A percentile compares a stretch with the other conserved stretches of the same genome.
phyloP scores from a whole-genome alignment of 1,140 invertebrate species.

The Lerema accius region DNA sequence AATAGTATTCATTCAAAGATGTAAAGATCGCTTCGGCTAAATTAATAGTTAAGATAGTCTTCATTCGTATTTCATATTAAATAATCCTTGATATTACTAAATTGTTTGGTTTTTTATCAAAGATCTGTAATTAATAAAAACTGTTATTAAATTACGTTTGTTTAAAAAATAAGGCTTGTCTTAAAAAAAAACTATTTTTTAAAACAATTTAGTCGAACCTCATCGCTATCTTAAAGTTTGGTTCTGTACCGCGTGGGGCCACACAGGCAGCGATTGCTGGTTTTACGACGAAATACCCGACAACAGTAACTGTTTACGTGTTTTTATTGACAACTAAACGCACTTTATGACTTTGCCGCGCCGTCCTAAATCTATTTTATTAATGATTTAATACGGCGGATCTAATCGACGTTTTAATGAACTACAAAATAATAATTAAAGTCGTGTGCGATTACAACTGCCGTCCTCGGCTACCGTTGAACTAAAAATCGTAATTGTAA shows the following conservation, averaged over 20 bases:
- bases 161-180: too few species aligned
- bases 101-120: too few species aligned
- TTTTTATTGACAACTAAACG: constrained; percentile 49
- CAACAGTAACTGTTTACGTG: constrained; percentile 40
- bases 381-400: constrained; percentile 42
- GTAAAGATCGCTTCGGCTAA: too few species aligned
- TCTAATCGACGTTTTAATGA: constrained; percentile 34
- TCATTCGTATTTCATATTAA: too few species aligned
- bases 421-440: constrained; percentile 10
- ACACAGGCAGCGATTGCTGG: constrained; percentile 36
- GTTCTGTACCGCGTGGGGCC: constrained; percentile 35
- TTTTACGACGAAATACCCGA: constrained; percentile 35
- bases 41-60: too few species aligned
- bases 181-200: too few species aligned
- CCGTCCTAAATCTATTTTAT: constrained; percentile 38
- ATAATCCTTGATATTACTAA: too few species aligned
- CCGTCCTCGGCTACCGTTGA: background rate
- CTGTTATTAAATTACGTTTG: too few species aligned
- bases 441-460: constrained; percentile 8
- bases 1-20: too few species aligned
- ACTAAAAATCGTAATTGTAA: background rate
- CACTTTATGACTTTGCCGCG: constrained; percentile 36
- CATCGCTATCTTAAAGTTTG: too few species aligned
- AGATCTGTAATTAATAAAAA: too few species aligned
- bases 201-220: too few species aligned